A percentile compares a stretch with the other conserved stretches of the same genome.
phyloP scores from a whole-genome alignment of 2,888 invertebrate species.

The Embidobia sp. region DNA sequence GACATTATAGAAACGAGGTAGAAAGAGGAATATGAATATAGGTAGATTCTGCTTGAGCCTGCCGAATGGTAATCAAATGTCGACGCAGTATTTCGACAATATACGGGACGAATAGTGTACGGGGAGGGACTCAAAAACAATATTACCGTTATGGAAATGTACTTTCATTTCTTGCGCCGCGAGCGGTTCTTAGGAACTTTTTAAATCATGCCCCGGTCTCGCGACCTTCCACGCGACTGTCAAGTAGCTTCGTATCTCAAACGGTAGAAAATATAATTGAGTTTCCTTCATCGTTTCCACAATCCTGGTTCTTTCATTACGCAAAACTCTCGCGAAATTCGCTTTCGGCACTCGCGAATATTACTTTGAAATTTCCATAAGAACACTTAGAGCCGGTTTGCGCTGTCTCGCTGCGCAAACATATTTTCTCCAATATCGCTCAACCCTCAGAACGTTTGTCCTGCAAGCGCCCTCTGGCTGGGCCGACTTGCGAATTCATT shows the following conservation, averaged over 20 bases:
- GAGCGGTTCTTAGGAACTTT: conserved; percentile 65
- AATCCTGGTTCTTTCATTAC: conserved; percentile 73
- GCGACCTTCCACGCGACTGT: conserved; percentile 53
- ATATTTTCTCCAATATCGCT: conserved; percentile 75
- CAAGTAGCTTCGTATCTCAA: conserved; percentile 64
- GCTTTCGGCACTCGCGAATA: conserved; percentile 67
- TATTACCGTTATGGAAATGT: conserved; percentile 57
- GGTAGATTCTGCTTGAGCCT: too few species aligned
- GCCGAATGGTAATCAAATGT: too few species aligned
- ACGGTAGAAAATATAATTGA: conserved; percentile 68
- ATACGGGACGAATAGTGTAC: conserved; percentile 24
- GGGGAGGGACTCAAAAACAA: conserved; percentile 45
- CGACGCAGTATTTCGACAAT: too few species aligned
- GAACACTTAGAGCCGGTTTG: conserved; percentile 70
- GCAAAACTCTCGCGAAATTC: conserved; percentile 61
- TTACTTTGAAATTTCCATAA: conserved; percentile 77
- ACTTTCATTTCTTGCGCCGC: conserved; percentile 45
- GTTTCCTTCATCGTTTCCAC: conserved; percentile 69
- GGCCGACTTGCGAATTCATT: conserved; percentile 71
- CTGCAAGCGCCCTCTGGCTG: conserved; percentile 25
- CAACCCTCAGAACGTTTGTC: conserved; percentile 50
- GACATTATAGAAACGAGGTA: too few species aligned
- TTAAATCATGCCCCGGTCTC: conserved; percentile 63
- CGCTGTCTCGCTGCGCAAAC: conserved; percentile 65
- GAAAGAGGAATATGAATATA: too few species aligned